Percentiles rank a stretch among this genome's conserved stretches.
Conservation (phyloP, 2,888 invertebrate genomes). For the Biston stratarius region DNA sequence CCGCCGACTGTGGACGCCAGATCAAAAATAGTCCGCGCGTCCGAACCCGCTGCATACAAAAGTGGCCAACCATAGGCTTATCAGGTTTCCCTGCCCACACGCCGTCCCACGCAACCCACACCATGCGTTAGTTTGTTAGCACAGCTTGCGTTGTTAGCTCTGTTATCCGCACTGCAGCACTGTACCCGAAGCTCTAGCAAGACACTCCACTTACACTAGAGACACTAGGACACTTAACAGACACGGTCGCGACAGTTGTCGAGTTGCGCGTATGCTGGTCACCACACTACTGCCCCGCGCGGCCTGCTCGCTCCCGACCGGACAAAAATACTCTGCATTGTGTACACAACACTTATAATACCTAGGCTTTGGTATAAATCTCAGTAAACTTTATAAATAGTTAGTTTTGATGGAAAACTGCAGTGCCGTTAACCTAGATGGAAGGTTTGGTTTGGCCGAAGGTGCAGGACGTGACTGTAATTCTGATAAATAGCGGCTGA, state of each 20-base stretch:
- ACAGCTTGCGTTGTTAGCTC: constrained; percentile 58
- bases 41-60: constrained; percentile 78
- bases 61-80: constrained; percentile 80
- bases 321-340: constrained; percentile 82
- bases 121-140: constrained; percentile 84
- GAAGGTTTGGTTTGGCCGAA: constrained; percentile 20
- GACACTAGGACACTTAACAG: constrained; percentile 47
- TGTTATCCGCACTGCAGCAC: constrained; percentile 58
- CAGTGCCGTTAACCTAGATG: constrained; percentile 58
- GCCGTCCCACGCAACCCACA: constrained; percentile 67
- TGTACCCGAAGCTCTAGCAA: constrained; percentile 59
- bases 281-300: constrained; percentile 67
- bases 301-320: constrained; percentile 64
- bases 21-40: constrained; percentile 78
- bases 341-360: constrained; percentile 82
- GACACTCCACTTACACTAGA: constrained; percentile 79
- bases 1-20: constrained; percentile 62
- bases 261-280: constrained; percentile 59
- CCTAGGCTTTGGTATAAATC: constrained; percentile 77
- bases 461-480: background rate
- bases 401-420: constrained; percentile 49
- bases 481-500: too few relatives aligned
- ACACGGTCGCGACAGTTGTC: constrained; percentile 46
- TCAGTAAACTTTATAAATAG: constrained; percentile 73
- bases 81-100: constrained; percentile 84